Evolutionary conservation across 2,113 vertebrate species (phyloP), one percentile per base, ranked within the genome.

Genomic region (Leptobrachium leishanense): DNA sequence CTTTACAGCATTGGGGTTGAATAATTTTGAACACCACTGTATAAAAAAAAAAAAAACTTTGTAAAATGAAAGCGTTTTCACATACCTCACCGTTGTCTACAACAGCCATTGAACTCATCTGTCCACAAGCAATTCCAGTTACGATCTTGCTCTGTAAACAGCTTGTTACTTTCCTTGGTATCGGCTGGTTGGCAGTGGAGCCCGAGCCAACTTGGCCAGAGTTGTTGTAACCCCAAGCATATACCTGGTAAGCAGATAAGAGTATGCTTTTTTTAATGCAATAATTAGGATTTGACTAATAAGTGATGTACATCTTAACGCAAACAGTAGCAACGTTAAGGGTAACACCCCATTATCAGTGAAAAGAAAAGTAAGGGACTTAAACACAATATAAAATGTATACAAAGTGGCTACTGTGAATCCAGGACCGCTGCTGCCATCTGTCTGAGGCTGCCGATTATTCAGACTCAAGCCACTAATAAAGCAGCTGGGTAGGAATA

Each of bases 201-300:
- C 97, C 97, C 4, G 98, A 99, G 8, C 98, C 97, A 66, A 99
- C 95, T 88, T 99, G 98, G 50, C 98, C 98, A 0, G 96, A 98
- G 88, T 99, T 99, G 85, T 99, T 99, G 88, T 98, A 98, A 64
- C 97, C 98, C 98, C 98, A 99, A 0, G 97, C 96, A 69, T 91
- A 99, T 1, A 99, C 96, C 98, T 99, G 76, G 85, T 41, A 72
- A 84, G 80, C 74, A 68, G 11, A 59, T 5, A 50, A 50, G 46
- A 50, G 8, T 4, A 50, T 50, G 8, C 46, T 5, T 50, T 50
- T 31, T 31, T 31, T 31, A 31, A 50, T 5, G 8, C 8, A 50
- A 50, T 0, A 50, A 50, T n/a, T 12, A 68, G 3, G 40, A 6
- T 31, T 13, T 73, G 8, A 53, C 20, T 5, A 46, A 0, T 69